These are phyloP conservation scores for Bombus soroeensis DNA, from an alignment of 1,140 invertebrate species.

Conservation along the genomic window DNA sequence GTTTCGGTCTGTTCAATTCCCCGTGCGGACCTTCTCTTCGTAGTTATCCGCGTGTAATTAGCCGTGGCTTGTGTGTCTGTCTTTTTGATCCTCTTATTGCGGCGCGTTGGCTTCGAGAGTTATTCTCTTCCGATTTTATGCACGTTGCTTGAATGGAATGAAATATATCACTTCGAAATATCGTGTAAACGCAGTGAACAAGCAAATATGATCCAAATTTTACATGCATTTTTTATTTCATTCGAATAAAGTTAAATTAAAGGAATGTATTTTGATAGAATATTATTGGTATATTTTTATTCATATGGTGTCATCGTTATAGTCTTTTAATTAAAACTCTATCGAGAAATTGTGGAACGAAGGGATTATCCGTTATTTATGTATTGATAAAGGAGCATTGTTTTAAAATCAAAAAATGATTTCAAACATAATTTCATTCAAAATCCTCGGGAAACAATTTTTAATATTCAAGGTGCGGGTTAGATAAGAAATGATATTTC, in stretches of 20 bases:
- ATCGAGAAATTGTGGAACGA: background rate
- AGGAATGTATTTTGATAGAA: background rate
- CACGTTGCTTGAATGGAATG: background rate
- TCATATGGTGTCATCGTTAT: background rate
- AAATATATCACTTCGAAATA: too few species aligned
- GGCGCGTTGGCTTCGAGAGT: background rate
- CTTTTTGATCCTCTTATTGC: background rate
- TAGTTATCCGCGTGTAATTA: conserved; percentile 8
- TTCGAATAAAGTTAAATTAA: background rate
- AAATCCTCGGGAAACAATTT: background rate
- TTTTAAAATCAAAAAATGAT: background rate
- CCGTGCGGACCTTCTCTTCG: too few species aligned
- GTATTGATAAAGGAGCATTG: background rate
- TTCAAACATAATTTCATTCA: background rate
- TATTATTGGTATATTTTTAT: background rate
- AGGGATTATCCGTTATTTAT: too few species aligned
- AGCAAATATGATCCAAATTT: too few species aligned
- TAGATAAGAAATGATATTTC: background rate
- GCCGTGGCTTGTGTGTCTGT: background rate
- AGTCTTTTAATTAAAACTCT: background rate
- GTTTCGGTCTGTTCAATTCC: background rate
- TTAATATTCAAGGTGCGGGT: background rate
- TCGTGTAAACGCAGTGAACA: too few species aligned
- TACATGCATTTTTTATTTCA: background rate
- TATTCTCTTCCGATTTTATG: background rate